Conservation (phyloP, 2,113 vertebrate species). For the Trematomus loennbergii region DNA sequence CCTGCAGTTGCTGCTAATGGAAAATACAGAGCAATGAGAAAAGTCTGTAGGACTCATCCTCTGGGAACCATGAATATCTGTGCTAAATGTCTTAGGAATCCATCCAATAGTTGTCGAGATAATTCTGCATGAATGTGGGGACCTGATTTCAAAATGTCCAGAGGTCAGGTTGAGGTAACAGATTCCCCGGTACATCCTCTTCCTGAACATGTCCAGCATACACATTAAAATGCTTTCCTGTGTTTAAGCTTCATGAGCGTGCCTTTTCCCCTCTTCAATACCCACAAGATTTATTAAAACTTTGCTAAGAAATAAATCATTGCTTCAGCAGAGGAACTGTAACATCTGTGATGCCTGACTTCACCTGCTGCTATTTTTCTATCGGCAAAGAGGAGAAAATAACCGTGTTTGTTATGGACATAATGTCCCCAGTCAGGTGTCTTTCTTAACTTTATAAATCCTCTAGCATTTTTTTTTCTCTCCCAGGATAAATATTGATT, state of each 20-base stretch:
- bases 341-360: conserved; percentile 70
- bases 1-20: too few species aligned
- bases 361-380: conserved; percentile 73
- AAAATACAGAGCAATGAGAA: too few species aligned
- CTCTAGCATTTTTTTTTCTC: neutral
- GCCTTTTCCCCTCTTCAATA: conserved; percentile 56
- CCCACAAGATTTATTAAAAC: conserved; percentile 39
- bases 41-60: neutral
- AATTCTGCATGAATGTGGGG: neutral
- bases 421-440: conserved; percentile 33
- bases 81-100: neutral
- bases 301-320: conserved; percentile 55
- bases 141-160: neutral
- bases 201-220: neutral
- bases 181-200: conserved; percentile 2
- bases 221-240: conserved; percentile 4
- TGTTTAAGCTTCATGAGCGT: conserved; percentile 69
- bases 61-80: neutral
- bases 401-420: conserved; percentile 28
- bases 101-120: neutral
- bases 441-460: conserved; percentile 19
- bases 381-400: conserved; percentile 45
- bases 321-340: conserved; percentile 63
- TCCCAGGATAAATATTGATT: conserved; percentile 23
- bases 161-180: conserved; percentile 9